Evolutionary conservation across 2,888 invertebrate species (phyloP).

Genomic region (Lochmaea capreae): DNA sequence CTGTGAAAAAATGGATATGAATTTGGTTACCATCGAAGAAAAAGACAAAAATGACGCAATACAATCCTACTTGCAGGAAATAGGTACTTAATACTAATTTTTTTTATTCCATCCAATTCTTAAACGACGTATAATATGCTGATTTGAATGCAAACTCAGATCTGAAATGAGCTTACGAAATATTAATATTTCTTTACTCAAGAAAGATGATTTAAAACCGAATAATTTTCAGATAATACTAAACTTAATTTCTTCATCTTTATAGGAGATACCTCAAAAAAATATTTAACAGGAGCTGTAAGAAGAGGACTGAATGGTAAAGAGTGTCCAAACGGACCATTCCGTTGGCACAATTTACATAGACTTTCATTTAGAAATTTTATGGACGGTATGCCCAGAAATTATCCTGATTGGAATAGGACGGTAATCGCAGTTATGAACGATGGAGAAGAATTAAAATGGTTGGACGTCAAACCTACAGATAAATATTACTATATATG

Average conservation of each 20-base stretch:
- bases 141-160: too few species aligned
- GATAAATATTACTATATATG: not conserved
- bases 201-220: too few species aligned
- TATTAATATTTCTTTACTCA: too few species aligned
- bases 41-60: constrained; percentile 26
- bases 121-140: too few species aligned
- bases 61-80: constrained; percentile 7
- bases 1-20: constrained; percentile 16
- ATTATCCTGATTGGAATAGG: not conserved
- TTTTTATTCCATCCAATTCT: too few species aligned
- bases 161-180: too few species aligned
- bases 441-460: constrained; percentile 1
- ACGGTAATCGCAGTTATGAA: not conserved
- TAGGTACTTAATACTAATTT: constrained; percentile 3
- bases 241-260: not conserved
- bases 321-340: not conserved
- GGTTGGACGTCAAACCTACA: not conserved
- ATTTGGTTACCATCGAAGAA: constrained; percentile 26
- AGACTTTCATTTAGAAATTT: not conserved
- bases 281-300: not conserved
- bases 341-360: not conserved
- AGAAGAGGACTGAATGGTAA: not conserved
- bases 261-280: not conserved
- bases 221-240: too few species aligned
- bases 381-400: not conserved